Conservation (phyloP, 2,113 vertebrate species). For the human (Homo sapiens) region DNA sequence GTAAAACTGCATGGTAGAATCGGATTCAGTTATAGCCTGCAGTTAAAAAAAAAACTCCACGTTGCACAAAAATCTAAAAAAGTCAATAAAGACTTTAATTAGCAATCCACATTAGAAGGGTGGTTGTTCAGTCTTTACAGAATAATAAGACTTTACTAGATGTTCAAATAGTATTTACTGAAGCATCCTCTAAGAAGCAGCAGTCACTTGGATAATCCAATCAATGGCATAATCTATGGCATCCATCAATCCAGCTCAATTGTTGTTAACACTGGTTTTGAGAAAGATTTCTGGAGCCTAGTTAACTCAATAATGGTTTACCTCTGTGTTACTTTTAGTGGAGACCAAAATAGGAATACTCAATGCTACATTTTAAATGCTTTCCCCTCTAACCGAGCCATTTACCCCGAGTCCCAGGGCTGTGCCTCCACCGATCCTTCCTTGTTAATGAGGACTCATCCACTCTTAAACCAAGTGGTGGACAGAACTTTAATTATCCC, state of each 20-base stretch:
- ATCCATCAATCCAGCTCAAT: neutral
- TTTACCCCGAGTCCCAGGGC: neutral
- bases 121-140: neutral
- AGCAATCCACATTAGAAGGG: neutral
- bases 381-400: neutral
- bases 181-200: neutral
- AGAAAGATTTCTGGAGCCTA: neutral
- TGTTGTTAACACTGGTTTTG: neutral
- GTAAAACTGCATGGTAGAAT: conserved; percentile 35
- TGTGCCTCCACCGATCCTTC: neutral
- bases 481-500: neutral
- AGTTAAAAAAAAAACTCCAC: neutral
- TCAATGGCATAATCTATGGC: neutral
- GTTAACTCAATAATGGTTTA: neutral
- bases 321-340: neutral
- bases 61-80: neutral
- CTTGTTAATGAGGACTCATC: neutral
- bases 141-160: neutral
- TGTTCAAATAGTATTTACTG: neutral
- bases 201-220: neutral
- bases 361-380: neutral
- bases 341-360: neutral
- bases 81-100: neutral
- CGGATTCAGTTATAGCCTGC: neutral
- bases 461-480: neutral